Evolutionary conservation across 2,113 vertebrate genomes (phyloP), one percentile per base, ranked within the genome.

Genomic region (Thomomys bottae): DNA sequence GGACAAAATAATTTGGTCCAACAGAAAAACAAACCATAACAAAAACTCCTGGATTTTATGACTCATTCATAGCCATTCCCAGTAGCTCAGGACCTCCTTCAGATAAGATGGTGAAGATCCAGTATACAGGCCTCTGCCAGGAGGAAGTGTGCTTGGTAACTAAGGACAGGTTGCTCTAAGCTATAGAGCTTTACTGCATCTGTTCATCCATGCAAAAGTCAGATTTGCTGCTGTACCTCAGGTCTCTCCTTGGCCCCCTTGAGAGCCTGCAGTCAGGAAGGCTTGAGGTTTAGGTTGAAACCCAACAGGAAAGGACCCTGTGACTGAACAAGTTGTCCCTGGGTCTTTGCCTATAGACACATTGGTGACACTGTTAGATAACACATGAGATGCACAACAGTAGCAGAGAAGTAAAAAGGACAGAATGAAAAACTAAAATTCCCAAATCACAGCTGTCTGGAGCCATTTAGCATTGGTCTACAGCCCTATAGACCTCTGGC

Each of bases 1-100:
- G 59, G 59, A 84, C 57, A 81, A 95, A 93, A 66, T 90, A 76
- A 94, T 49, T 86, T 91, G 88, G n/a, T 17, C 23, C 23, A 40
- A 64, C 75, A 88, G 38, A 78, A 88, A 83, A 94, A 90, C 11
- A 88, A 84, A 73, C 66, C 68, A 20, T n/a, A n/a, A n/a, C n/a
- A n/a, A n/a, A 81, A 82, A 91, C 92, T 12, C 40, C 3, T 40
- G 24, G 54, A 34, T 77, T 82, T 68, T 45, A 34, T 59, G 34
- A 91, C 28, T 94, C 40, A 90, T 57, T 36, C 45, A 70, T 6
- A 79, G 78, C 45, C 59, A 54, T 34, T 32, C 49, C 70, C 42
- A 28, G 32, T 32, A 81, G 54, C 88, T 84, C 77, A 84, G 67
- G 67, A 70, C 36, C 40, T 32, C 36, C 87, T 68, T 45, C 57